Percentiles rank a stretch among this genome's conserved stretches.
Conservation (phyloP, 2,888 invertebrate species). For the Lasioglossum morio region DNA sequence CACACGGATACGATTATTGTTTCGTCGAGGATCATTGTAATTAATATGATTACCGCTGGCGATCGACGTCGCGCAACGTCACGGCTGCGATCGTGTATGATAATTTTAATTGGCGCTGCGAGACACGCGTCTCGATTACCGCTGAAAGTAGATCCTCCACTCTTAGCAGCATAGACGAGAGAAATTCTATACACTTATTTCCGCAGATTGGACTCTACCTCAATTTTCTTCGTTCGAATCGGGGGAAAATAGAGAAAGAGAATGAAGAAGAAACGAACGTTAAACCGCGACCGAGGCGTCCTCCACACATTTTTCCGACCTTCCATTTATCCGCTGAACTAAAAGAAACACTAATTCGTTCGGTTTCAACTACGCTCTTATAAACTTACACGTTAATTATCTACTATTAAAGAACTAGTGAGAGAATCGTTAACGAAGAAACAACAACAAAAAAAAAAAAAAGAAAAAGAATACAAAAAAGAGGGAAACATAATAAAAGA, state of each 20-base stretch:
- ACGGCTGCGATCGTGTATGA: constrained; percentile 76
- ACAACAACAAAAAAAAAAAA: not conserved
- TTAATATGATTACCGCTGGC: constrained; percentile 54
- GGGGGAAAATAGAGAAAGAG: not conserved
- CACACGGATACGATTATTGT: constrained; percentile 64
- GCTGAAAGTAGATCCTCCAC: constrained; percentile 83
- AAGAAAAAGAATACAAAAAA: not conserved
- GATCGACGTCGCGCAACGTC: constrained; percentile 63
- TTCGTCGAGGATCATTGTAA: constrained; percentile 62
- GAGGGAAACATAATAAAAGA: not conserved
- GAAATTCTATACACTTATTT: constrained; percentile 53
- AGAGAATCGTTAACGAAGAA: constrained; percentile 53
- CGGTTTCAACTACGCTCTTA: constrained; percentile 39
- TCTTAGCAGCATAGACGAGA: constrained; percentile 73
- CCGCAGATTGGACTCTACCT: constrained; percentile 82
- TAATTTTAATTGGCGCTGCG: constrained; percentile 80
- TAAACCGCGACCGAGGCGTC: constrained; percentile 36
- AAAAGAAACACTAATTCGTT: constrained; percentile 50
- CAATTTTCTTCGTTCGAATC: constrained; percentile 76
- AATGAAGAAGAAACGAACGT: not conserved
- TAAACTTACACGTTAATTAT: constrained; percentile 20
- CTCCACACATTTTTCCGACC: constrained; percentile 50
- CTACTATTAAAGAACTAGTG: constrained; percentile 40
- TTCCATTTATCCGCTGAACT: constrained; percentile 50
- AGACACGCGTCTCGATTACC: constrained; percentile 65